A percentile compares a stretch with the other conserved stretches of the same genome.
Evolutionary conservation across 2,888 invertebrate species (phyloP).

Genomic region (Hemistola chrysoprasaria): DNA sequence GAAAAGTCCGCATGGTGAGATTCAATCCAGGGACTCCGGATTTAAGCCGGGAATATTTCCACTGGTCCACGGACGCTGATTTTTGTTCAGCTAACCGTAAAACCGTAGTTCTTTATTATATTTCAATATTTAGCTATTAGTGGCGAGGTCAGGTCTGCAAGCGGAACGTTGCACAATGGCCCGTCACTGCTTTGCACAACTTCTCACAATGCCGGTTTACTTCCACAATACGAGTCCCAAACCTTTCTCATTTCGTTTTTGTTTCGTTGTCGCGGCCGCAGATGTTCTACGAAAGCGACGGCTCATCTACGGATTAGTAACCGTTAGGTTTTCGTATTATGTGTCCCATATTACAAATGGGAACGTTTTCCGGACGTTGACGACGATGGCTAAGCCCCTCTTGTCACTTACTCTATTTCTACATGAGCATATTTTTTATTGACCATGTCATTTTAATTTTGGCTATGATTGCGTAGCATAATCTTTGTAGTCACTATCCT

Average conservation of each 20-base stretch:
- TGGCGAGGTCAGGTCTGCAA: conserved; percentile 29
- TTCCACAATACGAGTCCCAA: conserved; percentile 69
- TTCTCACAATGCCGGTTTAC: conserved; percentile 58
- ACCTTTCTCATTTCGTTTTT: conserved; percentile 80
- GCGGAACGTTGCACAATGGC: conserved; percentile 35
- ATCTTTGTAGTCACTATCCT: too few relatives aligned
- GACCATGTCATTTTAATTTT: too few relatives aligned
- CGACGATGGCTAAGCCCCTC: conserved; percentile 35
- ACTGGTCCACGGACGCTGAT: too few relatives aligned
- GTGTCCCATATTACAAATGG: conserved; percentile 58
- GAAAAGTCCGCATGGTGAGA: too few relatives aligned
- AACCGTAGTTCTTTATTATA: too few relatives aligned
- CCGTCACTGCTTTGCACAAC: conserved; percentile 57
- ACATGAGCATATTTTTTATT: conserved; percentile 8
- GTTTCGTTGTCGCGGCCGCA: conserved; percentile 70
- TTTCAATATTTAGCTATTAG: too few relatives aligned
- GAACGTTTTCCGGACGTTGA: conserved; percentile 44
- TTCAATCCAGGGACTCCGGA: too few relatives aligned
- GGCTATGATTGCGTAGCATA: too few relatives aligned
- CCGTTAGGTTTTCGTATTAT: conserved; percentile 70
- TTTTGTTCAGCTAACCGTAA: too few relatives aligned
- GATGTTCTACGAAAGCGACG: conserved; percentile 67
- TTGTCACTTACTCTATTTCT: conserved; percentile 16
- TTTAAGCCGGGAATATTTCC: too few relatives aligned
- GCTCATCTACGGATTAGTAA: conserved; percentile 78